Evolutionary conservation across 2,888 invertebrate species (phyloP).

Genomic region (Adineta ricciae): DNA sequence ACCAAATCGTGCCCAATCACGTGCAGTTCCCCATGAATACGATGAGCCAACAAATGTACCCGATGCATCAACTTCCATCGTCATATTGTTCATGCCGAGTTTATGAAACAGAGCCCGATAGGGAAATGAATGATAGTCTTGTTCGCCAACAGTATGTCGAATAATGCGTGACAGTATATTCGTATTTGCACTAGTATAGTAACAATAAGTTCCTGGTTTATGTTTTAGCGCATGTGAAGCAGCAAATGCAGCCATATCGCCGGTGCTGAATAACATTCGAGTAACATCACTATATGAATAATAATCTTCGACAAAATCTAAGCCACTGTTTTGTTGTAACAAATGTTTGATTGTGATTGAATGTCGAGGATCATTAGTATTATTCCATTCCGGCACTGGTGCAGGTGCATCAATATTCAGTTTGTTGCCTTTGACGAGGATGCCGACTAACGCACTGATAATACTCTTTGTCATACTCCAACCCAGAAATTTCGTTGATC

Average conservation of each 20-base stretch:
- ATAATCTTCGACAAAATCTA: not conserved
- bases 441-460: not conserved
- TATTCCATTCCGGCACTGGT: constrained; percentile 4
- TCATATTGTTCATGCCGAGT: not conserved
- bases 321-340: not conserved
- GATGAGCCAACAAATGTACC: constrained; percentile 12
- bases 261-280: not conserved
- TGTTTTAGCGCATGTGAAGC: not conserved
- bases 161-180: constrained; percentile 19
- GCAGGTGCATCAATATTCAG: not conserved
- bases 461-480: constrained; percentile 19
- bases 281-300: not conserved
- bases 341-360: not conserved
- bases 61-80: not conserved
- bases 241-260: not conserved
- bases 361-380: not conserved
- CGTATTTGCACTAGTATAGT: not conserved
- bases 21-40: not conserved
- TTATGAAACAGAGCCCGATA: not conserved
- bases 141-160: not conserved
- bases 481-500: not conserved
- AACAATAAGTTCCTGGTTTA: not conserved
- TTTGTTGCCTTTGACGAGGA: not conserved
- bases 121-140: not conserved
- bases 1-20: constrained; percentile 18